Conservation (phyloP, 2,113 vertebrate genomes). For the Fukomys damarensis region DNA sequence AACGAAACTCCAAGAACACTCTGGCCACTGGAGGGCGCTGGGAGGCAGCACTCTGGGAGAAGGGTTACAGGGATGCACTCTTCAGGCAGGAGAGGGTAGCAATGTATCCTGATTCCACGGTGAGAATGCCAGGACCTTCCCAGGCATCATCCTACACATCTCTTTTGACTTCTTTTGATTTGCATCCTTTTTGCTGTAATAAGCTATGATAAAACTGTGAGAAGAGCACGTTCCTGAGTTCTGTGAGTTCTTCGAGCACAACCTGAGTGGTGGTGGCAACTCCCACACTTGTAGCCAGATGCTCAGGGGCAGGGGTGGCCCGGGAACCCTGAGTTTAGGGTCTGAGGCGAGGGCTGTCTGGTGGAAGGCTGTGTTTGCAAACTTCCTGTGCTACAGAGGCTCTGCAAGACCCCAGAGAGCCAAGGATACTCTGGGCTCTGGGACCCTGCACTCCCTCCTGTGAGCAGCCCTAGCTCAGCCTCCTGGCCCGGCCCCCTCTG, state of each 20-base stretch:
- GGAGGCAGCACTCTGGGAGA: accelerated
- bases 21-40: not conserved
- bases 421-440: not conserved
- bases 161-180: not conserved
- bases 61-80: not conserved
- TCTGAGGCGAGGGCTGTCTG: not conserved
- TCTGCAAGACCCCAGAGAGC: not conserved
- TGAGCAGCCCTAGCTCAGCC: no score
- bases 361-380: no score
- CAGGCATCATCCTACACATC: not conserved
- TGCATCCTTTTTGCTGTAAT: not conserved
- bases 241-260: not conserved
- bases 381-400: not conserved
- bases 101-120: no score
- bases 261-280: not conserved
- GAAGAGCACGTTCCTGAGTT: not conserved
- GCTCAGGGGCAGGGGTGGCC: no score
- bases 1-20: not conserved
- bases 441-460: not conserved
- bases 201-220: not conserved
- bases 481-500: not conserved
- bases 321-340: not conserved
- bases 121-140: not conserved
- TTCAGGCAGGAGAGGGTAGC: not conserved
- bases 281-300: not conserved